phyloP scores from a whole-genome alignment of 2,888 invertebrate species.

The Nephrotoma flavescens region DNA sequence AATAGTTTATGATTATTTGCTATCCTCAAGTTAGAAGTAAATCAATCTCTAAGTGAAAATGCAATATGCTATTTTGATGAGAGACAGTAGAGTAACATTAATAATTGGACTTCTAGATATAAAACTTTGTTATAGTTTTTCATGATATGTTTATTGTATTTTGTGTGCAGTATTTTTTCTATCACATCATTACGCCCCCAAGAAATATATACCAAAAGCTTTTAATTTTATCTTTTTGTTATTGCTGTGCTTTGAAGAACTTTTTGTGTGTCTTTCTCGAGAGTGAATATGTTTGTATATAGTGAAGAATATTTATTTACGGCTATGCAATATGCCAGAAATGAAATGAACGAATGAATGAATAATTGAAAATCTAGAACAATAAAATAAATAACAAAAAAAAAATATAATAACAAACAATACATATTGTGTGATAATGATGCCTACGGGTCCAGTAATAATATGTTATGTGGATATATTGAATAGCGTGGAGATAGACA shows the following conservation, averaged over 20 bases:
- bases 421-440: background rate
- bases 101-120: background rate
- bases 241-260: background rate
- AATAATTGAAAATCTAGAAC: background rate
- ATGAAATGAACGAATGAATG: background rate
- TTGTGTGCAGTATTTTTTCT: background rate
- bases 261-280: background rate
- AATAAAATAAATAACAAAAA: background rate
- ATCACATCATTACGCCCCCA: background rate
- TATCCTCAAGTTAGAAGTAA: background rate
- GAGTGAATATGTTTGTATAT: background rate
- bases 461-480: background rate
- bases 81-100: background rate
- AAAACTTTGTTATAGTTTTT: background rate
- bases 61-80: background rate
- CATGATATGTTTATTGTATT: background rate
- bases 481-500: background rate
- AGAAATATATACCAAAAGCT: background rate
- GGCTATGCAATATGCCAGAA: background rate
- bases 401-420: background rate
- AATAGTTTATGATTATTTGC: background rate
- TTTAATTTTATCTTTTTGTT: background rate
- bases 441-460: background rate
- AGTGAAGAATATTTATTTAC: background rate
- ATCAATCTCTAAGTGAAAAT: background rate